Evolutionary conservation across 2,797 vertebrate genomes (phyloP).

Genomic region (Antrozous pallidus): DNA sequence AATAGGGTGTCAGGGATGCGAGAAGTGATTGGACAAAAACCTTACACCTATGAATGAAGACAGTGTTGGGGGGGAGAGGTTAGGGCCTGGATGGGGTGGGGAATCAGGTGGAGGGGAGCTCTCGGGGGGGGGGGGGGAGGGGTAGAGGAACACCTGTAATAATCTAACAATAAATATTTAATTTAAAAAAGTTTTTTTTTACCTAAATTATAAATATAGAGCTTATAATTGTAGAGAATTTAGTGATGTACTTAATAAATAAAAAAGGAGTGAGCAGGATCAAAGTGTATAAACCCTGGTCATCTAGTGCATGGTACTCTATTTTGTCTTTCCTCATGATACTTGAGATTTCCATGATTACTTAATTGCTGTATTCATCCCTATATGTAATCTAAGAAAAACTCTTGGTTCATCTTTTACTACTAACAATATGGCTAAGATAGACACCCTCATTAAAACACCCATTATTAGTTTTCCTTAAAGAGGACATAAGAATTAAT

Average conservation of each 20-base stretch:
- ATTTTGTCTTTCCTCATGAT: not conserved
- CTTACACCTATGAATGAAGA: too few relatives aligned
- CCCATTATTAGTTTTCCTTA: not conserved
- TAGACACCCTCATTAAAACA: not conserved
- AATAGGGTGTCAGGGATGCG: too few relatives aligned
- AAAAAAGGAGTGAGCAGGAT: not conserved
- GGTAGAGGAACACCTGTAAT: too few relatives aligned
- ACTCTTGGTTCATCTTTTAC: not conserved
- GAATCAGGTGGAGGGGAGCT: too few relatives aligned
- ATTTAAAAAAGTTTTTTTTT: too few relatives aligned
- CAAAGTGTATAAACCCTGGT: not conserved
- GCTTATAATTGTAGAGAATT: not conserved
- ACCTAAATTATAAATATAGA: not conserved
- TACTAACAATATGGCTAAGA: not conserved
- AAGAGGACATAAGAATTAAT: not conserved
- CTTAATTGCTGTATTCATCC: not conserved
- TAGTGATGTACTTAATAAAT: not conserved
- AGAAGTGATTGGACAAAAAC: too few relatives aligned
- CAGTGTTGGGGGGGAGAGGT: too few relatives aligned
- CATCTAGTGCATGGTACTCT: not conserved
- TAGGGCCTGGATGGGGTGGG: too few relatives aligned
- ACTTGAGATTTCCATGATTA: not conserved
- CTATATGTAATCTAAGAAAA: not conserved
- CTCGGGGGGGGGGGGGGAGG: too few relatives aligned
- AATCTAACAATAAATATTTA: too few relatives aligned